Evolutionary conservation across 2,888 invertebrate species (phyloP).

Genomic region (Abrostola triplasia): DNA sequence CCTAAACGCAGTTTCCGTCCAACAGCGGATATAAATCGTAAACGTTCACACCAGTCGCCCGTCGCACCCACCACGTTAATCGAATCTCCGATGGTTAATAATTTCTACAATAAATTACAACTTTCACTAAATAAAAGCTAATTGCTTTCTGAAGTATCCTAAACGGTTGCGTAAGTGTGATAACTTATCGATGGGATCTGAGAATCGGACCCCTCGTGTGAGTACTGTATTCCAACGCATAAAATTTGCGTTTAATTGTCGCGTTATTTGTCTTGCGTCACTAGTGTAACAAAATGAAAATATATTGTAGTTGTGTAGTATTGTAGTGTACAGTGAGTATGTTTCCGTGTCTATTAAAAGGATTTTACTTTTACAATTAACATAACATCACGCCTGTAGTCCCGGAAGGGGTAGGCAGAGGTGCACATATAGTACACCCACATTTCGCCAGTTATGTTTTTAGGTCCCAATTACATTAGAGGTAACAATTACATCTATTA

Average conservation of each 20-base stretch:
- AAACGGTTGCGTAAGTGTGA: conserved; percentile 39
- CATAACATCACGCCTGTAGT: too few relatives aligned
- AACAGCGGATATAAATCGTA: not conserved
- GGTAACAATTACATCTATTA: too few relatives aligned
- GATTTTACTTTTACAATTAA: too few relatives aligned
- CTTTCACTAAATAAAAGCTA: conserved; percentile 49
- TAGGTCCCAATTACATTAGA: too few relatives aligned
- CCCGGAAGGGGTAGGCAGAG: too few relatives aligned
- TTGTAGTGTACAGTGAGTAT: too few relatives aligned
- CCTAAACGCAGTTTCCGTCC: not conserved
- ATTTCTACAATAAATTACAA: conserved; percentile 53
- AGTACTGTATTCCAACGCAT: not conserved
- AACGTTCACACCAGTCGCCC: conserved; percentile 15
- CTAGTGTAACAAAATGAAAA: not conserved
- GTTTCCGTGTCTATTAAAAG: too few relatives aligned
- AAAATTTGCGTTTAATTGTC: conserved; percentile 14
- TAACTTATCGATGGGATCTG: conserved; percentile 36
- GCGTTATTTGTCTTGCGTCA: not conserved
- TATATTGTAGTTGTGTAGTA: not conserved
- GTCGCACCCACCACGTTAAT: conserved; percentile 28
- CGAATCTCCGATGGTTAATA: conserved; percentile 29
- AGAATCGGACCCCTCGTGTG: conserved; percentile 13
- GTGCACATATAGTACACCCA: too few relatives aligned
- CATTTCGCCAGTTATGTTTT: too few relatives aligned
- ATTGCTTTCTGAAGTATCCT: conserved; percentile 43